These are phyloP conservation scores for Miniopterus natalensis DNA, from an alignment of 2,113 vertebrate species.

Conservation along the genomic window DNA sequence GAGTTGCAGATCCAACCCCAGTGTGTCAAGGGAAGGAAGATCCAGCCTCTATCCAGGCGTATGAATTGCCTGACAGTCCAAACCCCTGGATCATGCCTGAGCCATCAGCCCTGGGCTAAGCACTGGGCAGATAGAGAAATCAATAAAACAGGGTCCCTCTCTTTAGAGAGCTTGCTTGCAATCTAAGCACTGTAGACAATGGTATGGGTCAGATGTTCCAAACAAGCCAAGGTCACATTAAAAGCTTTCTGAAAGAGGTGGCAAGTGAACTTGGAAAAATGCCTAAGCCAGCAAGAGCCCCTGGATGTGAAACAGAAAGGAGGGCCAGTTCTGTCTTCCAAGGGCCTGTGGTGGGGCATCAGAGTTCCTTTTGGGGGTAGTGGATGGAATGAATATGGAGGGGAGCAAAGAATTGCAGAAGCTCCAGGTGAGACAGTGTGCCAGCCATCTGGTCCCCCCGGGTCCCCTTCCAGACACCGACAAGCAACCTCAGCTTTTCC, in stretches of 20 bases:
- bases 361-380: not conserved
- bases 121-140: not conserved
- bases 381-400: not conserved
- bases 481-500: constrained; percentile 7
- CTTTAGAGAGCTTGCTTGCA: not conserved
- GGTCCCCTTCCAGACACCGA: not conserved
- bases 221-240: not conserved
- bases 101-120: not conserved
- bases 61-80: not conserved
- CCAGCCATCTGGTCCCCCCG: not conserved
- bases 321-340: not conserved
- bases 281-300: not conserved
- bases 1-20: not conserved
- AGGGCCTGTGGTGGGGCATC: not conserved
- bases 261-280: not conserved
- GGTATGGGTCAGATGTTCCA: not conserved
- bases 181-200: not conserved
- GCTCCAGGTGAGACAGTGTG: not conserved
- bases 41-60: not conserved
- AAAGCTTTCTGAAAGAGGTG: constrained; percentile 27
- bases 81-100: not conserved
- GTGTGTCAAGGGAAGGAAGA: not conserved
- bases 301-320: not conserved
- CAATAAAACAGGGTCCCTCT: not conserved
- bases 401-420: not conserved